These are phyloP conservation scores for Nephrotoma appendiculata DNA, from an alignment of 2,888 invertebrate genomes.

Conservation along the genomic window DNA sequence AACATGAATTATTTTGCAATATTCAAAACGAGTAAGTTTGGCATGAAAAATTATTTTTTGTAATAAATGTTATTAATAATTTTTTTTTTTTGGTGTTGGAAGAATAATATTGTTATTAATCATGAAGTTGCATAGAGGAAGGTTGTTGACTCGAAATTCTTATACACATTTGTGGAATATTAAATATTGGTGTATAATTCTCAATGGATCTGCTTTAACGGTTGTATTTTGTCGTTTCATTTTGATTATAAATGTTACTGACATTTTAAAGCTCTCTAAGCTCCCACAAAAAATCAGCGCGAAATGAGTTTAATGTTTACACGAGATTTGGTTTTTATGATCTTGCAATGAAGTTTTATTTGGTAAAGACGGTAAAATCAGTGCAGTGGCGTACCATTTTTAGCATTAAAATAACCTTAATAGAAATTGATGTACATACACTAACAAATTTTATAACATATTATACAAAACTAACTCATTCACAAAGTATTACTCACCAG, in stretches of 20 bases:
- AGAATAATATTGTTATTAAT: neutral
- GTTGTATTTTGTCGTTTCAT: neutral
- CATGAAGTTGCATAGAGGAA: neutral
- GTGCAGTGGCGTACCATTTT: too few relatives aligned
- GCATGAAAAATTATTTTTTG: neutral
- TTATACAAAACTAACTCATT: too few relatives aligned
- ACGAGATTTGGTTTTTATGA: too few relatives aligned
- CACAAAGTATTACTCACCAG: too few relatives aligned
- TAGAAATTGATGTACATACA: too few relatives aligned
- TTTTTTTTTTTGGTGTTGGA: neutral
- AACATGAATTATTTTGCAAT: neutral
- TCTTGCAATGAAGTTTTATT: too few relatives aligned
- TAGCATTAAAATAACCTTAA: too few relatives aligned
- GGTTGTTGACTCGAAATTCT: too few relatives aligned
- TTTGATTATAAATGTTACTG: neutral
- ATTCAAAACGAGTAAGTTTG: neutral
- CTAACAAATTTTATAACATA: too few relatives aligned
- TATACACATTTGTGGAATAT: neutral
- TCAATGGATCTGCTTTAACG: neutral
- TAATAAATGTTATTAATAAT: neutral
- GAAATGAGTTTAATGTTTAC: too few relatives aligned
- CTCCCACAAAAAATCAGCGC: too few relatives aligned
- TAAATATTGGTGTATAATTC: neutral
- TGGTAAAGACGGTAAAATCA: too few relatives aligned
- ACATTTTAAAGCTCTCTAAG: neutral